Evolutionary conservation across 2,113 vertebrate genomes (phyloP).

Genomic region (Promerops cafer): DNA sequence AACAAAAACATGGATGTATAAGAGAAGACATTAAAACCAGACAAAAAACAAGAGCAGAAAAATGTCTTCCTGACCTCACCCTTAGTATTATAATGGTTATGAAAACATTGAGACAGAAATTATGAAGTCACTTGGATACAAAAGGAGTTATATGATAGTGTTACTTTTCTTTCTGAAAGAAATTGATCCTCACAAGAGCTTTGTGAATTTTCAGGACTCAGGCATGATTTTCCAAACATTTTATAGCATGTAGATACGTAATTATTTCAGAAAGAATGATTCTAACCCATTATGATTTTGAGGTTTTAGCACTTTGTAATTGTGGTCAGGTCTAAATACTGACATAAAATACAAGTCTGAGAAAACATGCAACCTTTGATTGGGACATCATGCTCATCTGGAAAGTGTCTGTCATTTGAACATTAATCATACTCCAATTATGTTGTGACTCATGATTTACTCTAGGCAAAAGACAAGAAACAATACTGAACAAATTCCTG

Average conservation of each 20-base stretch:
- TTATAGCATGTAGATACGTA: neutral
- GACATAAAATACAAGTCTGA: neutral
- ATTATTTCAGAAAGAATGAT: neutral
- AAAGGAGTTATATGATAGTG: neutral
- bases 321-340: neutral
- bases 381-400: neutral
- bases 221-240: neutral
- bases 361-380: neutral
- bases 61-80: neutral
- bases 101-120: neutral
- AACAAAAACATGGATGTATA: neutral
- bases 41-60: neutral
- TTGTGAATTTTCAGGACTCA: neutral
- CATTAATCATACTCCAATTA: neutral
- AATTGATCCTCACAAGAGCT: neutral
- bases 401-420: neutral
- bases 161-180: neutral
- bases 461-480: neutral
- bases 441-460: neutral
- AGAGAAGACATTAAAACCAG: neutral
- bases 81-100: neutral
- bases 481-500: neutral
- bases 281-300: neutral
- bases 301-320: neutral
- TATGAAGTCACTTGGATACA: neutral